Percentiles rank a stretch among this genome's conserved stretches.
Evolutionary conservation across 2,888 invertebrate genomes (phyloP).

Genomic region (Ornithoptera alexandrae): DNA sequence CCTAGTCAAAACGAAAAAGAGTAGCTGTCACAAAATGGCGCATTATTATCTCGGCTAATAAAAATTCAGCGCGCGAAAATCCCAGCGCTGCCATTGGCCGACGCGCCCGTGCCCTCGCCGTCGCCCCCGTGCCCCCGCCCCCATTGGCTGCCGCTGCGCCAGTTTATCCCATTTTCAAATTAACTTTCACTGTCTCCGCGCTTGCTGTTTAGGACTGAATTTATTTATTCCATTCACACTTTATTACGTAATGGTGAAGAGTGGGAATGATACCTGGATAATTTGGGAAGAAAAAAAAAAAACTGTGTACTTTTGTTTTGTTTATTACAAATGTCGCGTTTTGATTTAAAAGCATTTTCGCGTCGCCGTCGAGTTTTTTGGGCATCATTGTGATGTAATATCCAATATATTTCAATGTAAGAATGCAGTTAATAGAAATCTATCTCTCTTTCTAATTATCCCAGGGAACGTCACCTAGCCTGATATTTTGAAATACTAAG

Average conservation of each 20-base stretch:
- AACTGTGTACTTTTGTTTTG: constrained; percentile 15
- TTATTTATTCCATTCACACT: constrained; percentile 65
- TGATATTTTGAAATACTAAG: too few species aligned
- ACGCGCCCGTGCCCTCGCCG: constrained; percentile 43
- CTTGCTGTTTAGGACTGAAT: constrained; percentile 59
- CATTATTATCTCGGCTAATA: constrained; percentile 77
- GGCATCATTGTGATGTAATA: not conserved
- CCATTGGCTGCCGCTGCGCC: constrained; percentile 58
- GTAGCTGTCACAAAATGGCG: constrained; percentile 74
- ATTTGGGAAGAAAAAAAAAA: constrained; percentile 20
- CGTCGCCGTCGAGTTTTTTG: not conserved
- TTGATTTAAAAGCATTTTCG: constrained; percentile 12
- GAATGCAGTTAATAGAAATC: too few species aligned
- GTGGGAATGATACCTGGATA: constrained; percentile 35
- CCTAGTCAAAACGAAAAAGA: constrained; percentile 59
- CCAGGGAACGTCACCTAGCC: too few species aligned
- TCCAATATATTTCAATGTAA: not conserved
- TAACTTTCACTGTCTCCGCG: constrained; percentile 73
- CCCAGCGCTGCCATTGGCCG: constrained; percentile 62
- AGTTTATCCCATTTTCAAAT: constrained; percentile 80
- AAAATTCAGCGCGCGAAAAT: constrained; percentile 80
- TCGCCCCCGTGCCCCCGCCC: constrained; percentile 50
- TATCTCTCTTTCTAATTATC: too few species aligned
- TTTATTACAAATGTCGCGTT: constrained; percentile 7
- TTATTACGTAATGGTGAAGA: constrained; percentile 45